These are phyloP conservation scores for Xanthorhoe spadicearia DNA, from an alignment of 2,888 invertebrate species.

Conservation along the genomic window DNA sequence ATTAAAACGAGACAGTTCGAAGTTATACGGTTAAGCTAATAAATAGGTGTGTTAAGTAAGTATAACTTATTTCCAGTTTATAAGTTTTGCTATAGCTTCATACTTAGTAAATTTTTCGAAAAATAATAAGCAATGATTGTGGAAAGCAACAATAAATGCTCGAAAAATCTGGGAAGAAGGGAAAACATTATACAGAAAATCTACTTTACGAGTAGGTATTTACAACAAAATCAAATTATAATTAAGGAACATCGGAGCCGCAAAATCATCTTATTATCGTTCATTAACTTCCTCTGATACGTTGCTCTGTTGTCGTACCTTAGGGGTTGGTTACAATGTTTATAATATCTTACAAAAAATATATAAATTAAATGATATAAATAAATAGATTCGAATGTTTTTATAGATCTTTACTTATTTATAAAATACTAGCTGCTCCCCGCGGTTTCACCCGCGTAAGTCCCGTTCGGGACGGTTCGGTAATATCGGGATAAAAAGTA, in stretches of 20 bases:
- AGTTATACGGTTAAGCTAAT: no score
- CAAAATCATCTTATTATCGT: constrained; percentile 66
- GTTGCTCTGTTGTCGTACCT: constrained; percentile 64
- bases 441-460: no score
- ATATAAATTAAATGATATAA: no score
- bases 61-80: no score
- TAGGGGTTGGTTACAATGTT: constrained; percentile 13
- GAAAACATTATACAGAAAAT: constrained; percentile 9
- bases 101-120: not conserved
- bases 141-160: not conserved
- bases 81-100: no score
- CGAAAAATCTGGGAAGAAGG: not conserved
- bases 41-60: no score
- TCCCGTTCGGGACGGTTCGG: no score
- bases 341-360: not conserved
- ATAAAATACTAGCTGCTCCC: no score
- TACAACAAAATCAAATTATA: constrained; percentile 49
- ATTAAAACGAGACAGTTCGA: no score
- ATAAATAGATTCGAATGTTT: no score
- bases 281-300: constrained; percentile 74
- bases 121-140: not conserved
- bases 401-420: no score
- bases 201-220: constrained; percentile 42
- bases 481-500: no score
- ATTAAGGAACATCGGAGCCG: constrained; percentile 49